Conservation (phyloP, 2,113 vertebrate species). For the Oncorhynchus gorbuscha region DNA sequence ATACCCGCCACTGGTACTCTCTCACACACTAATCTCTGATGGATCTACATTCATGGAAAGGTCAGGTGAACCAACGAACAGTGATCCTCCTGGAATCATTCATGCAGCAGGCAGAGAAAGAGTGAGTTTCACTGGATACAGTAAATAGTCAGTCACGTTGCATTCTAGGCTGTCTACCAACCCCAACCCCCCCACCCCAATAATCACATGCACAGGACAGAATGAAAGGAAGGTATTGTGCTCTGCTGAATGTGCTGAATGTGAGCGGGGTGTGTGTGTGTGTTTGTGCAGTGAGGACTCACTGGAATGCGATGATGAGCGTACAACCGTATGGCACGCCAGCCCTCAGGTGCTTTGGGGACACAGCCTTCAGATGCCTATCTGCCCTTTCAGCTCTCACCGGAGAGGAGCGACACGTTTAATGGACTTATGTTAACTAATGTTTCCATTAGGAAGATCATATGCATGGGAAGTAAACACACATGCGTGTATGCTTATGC, state of each 20-base stretch:
- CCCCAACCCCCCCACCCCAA: background rate
- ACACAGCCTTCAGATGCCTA: background rate
- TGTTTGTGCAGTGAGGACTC: background rate
- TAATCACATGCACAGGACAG: constrained; percentile 27
- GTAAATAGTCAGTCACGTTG: constrained; percentile 28
- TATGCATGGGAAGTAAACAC: background rate
- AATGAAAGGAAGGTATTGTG: constrained; percentile 38
- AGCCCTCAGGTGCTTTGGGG: background rate
- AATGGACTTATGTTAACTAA: background rate
- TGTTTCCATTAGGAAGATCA: background rate
- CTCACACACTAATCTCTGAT: constrained; percentile 34
- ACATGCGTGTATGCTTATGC: background rate
- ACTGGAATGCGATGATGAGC: background rate
- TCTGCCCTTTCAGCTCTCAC: background rate
- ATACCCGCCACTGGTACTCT: constrained; percentile 5
- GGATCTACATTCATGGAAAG: constrained; percentile 16
- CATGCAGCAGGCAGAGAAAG: background rate
- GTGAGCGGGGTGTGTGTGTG: constrained; percentile 15
- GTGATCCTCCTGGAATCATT: constrained; percentile 12
- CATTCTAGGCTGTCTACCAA: constrained; percentile 35
- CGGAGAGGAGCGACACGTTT: background rate
- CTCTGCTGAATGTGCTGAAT: constrained; percentile 24
- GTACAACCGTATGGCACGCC: background rate
- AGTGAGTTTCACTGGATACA: background rate
- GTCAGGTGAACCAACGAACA: too few relatives aligned